Conservation (phyloP, 2,797 vertebrate species). For the Novumbra hubbsi region DNA sequence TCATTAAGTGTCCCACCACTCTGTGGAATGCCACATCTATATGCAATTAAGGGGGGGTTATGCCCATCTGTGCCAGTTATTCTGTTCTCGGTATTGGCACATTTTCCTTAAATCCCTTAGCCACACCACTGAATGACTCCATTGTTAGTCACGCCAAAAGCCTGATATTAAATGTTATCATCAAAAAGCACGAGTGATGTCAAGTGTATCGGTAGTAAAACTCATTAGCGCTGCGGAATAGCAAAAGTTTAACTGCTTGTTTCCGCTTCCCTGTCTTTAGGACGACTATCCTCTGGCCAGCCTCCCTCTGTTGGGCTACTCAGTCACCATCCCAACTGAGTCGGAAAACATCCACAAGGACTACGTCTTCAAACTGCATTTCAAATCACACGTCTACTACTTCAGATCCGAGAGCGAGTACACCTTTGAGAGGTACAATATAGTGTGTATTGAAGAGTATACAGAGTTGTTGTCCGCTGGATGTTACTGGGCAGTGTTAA, state of each 20-base stretch:
- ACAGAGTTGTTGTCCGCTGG: neutral
- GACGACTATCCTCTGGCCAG: conserved; percentile 97
- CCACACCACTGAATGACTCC: neutral
- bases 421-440: conserved; percentile 88
- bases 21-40: conserved; percentile 56
- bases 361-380: conserved; percentile 97
- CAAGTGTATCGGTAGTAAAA: neutral
- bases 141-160: neutral
- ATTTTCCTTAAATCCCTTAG: neutral
- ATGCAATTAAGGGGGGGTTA: conserved; percentile 28
- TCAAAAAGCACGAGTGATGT: neutral
- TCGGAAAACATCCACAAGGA: conserved; percentile 98
- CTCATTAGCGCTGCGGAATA: neutral
- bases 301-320: conserved; percentile 94
- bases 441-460: neutral
- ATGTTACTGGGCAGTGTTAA: neutral
- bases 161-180: neutral
- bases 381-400: conserved; percentile 98
- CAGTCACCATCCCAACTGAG: conserved; percentile 89
- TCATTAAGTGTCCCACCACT: conserved; percentile 31
- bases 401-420: conserved; percentile 98
- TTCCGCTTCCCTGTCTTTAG: conserved; percentile 56
- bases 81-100: neutral
- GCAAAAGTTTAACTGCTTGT: neutral
- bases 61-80: conserved; percentile 26